A percentile compares a stretch with the other conserved stretches of the same genome.
Evolutionary conservation across 2,888 invertebrate genomes (phyloP).

Genomic region (Craniophora ligustri): DNA sequence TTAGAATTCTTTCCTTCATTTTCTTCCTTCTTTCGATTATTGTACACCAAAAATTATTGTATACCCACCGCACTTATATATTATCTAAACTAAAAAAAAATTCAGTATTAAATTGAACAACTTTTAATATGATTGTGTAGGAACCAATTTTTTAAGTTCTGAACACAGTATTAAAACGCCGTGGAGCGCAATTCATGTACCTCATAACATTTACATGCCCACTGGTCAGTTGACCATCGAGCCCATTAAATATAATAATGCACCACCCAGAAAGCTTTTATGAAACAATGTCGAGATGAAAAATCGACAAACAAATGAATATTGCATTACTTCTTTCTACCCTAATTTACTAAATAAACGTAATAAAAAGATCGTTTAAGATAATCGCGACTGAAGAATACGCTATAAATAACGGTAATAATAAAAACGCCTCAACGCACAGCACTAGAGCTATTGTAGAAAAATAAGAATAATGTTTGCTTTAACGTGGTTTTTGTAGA

Average conservation of each 20-base stretch:
- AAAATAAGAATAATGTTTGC: slow-evolving; percentile 63
- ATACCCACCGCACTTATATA: too few species aligned
- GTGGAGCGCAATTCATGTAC: slow-evolving; percentile 3
- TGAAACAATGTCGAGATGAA: slow-evolving; percentile 14
- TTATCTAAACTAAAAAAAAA: too few species aligned
- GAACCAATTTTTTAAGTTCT: slow-evolving; percentile 4
- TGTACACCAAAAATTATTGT: too few species aligned
- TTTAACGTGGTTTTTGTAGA: slow-evolving; percentile 56
- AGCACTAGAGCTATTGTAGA: slow-evolving; percentile 48
- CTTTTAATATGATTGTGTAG: too few species aligned
- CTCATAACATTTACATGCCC: slow-evolving; percentile 14
- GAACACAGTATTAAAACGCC: slow-evolving; percentile 26
- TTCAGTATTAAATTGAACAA: too few species aligned
- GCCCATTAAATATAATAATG: slow-evolving; percentile 21
- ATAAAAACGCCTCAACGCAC: slow-evolving; percentile 61
- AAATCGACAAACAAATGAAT: slow-evolving; percentile 21
- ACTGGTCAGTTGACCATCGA: slow-evolving; percentile 25
- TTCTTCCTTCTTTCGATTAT: too few species aligned
- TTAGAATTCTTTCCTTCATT: too few species aligned
- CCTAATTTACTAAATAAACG: slow-evolving; percentile 55
- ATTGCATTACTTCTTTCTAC: slow-evolving; percentile 12
- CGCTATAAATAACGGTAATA: slow-evolving; percentile 69
- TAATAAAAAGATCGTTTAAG: slow-evolving; percentile 54
- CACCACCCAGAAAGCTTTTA: slow-evolving; percentile 1
- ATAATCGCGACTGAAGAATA: slow-evolving; percentile 52